Evolutionary conservation across 2,797 vertebrate species (phyloP).

Genomic region (Pyrocephalus nanus): DNA sequence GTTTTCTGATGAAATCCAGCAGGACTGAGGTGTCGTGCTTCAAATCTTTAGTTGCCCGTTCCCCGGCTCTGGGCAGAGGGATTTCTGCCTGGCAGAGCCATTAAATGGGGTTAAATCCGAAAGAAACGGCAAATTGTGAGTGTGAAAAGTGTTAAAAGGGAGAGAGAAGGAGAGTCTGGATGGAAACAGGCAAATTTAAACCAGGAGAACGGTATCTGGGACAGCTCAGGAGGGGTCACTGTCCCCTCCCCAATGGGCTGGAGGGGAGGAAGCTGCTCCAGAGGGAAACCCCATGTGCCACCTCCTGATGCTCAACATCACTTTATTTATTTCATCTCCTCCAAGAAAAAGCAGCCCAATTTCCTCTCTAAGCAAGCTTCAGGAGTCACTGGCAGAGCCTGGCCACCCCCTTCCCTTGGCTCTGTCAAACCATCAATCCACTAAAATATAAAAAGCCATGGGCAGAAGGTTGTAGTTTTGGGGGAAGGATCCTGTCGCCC

Average conservation of each 20-base stretch:
- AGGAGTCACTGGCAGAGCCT: background rate
- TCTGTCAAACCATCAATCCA: background rate
- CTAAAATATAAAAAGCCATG: background rate
- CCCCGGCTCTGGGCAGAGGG: background rate
- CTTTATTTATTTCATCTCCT: background rate
- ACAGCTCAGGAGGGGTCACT: background rate
- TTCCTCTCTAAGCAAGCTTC: background rate
- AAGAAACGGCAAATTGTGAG: background rate
- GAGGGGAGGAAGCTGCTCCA: background rate
- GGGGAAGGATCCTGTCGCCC: background rate
- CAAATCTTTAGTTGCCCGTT: background rate
- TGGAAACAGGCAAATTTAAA: background rate
- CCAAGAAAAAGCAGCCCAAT: background rate
- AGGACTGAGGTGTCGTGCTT: background rate
- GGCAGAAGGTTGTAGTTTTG: conserved; percentile 13
- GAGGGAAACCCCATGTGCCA: rapidly evolving
- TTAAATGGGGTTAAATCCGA: background rate
- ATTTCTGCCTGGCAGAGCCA: background rate
- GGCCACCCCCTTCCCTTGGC: background rate
- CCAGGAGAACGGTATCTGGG: background rate
- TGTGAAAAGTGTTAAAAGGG: background rate
- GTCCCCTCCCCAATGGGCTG: background rate
- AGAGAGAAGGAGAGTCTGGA: background rate
- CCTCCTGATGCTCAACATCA: rapidly evolving
- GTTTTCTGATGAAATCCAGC: background rate